Base-by-base conservation (phyloP, 2,113 vertebrate genomes). In the Rynchops niger region DNA sequence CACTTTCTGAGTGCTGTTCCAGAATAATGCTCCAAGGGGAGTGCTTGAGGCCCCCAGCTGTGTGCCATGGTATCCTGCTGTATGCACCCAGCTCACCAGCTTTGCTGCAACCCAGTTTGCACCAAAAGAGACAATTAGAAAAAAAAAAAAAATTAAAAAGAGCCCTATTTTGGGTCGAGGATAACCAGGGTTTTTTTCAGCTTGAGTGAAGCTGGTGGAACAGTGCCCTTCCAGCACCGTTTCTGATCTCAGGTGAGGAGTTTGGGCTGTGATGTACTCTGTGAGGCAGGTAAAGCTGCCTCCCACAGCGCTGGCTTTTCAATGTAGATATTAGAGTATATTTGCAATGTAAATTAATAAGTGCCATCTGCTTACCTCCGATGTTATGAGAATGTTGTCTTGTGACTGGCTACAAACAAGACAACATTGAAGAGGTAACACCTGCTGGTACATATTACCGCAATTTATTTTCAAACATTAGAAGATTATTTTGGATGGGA, bases 291-390 rank as follows among this genome's bases (percentile, higher is more conserved):
- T 95, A 80, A 73, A 72, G 56, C 66, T 9, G 49, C 81, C 53
- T 94, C 69, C 49, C 67, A 7, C 62, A 8, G 83, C 42, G 61
- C 29, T 9, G 43, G 36, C 61, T 86, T n/a, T 82, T 85, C 53
- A 27, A 71, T 3, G 70, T 22, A 40, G 74, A 16, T 81, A 80
- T 94, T 63, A 47, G 89, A 73, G 66, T 18, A 2, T 88, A 67
- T 97, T 97, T 95, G 82, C 50, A 18, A 55, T 95, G 91, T 59
- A 86, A 96, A 97, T 97, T 95, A 97, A 93, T 96, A 96, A 94
- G 81, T 69, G 70, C 97, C 97, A 97, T 97, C 97, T 97, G 97
- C 94, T 97, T 95, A 97, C 95, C 96, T 97, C 93, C 49, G 66
- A 63, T 91, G 96, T 95, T 95, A 20, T 91, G 93, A 88, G 96